These are phyloP conservation scores for Narcine bancroftii DNA, from an alignment of 2,113 vertebrate genomes.

Conservation along the genomic window DNA sequence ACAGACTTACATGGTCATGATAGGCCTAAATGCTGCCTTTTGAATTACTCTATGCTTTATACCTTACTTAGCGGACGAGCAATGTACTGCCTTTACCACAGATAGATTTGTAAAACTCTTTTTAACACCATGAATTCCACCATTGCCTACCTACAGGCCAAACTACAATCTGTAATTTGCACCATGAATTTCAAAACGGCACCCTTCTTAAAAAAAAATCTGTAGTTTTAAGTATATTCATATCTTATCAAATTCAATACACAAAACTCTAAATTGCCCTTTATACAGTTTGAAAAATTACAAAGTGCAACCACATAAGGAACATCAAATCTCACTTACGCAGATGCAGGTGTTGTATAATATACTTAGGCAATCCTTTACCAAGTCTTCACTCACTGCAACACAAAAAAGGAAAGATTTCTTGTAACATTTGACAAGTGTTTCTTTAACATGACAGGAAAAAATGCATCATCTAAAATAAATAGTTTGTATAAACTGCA, in stretches of 20 bases:
- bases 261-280: not conserved
- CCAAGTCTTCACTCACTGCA: slow-evolving; percentile 86
- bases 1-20: not conserved
- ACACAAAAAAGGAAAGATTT: slow-evolving; percentile 42
- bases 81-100: not conserved
- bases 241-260: not conserved
- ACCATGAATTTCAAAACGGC: not conserved
- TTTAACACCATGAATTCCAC: no score
- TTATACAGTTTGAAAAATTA: not conserved
- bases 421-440: not conserved
- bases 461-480: not conserved
- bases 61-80: not conserved
- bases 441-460: not conserved
- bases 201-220: not conserved
- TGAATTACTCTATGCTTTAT: not conserved
- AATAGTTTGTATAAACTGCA: not conserved
- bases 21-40: not conserved
- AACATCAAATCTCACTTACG: slow-evolving; percentile 61
- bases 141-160: not conserved
- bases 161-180: not conserved
- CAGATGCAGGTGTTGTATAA: slow-evolving; percentile 93
- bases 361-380: slow-evolving; percentile 90
- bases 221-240: not conserved
- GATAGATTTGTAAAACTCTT: not conserved
- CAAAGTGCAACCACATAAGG: not conserved